Evolutionary conservation across 2,797 vertebrate species (phyloP).

Genomic region (Schizopygopsis pylzovi): DNA sequence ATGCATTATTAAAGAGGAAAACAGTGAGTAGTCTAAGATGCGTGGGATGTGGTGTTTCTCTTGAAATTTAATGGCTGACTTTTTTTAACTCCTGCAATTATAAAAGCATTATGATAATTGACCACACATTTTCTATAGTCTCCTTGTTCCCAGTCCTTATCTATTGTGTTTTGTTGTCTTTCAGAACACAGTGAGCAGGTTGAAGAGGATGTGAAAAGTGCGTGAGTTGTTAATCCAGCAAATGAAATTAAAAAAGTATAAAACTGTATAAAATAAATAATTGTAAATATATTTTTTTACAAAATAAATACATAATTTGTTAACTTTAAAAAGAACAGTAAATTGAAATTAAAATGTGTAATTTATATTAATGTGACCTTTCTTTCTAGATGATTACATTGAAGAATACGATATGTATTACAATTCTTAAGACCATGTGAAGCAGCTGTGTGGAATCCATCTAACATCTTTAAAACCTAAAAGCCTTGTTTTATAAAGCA

Average conservation of each 20-base stretch:
- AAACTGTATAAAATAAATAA: too few relatives aligned
- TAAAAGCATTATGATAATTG: neutral
- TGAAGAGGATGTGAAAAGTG: neutral
- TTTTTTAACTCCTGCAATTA: neutral
- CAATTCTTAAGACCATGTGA: neutral
- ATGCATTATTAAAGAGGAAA: neutral
- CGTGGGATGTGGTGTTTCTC: neutral
- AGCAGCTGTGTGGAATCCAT: neutral
- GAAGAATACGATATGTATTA: neutral
- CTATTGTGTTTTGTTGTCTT: neutral
- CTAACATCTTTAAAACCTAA: slow-evolving; percentile 10
- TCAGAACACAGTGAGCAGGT: neutral
- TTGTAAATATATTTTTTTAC: too few relatives aligned
- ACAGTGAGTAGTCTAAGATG: neutral
- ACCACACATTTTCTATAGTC: neutral
- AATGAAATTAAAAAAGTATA: neutral
- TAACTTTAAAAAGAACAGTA: too few relatives aligned
- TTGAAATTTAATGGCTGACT: neutral
- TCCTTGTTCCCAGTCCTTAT: neutral
- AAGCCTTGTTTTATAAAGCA: slow-evolving; percentile 20
- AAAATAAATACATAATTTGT: too few relatives aligned
- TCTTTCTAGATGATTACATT: neutral
- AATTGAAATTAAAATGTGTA: neutral
- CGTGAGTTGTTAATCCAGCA: neutral
- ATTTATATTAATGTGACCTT: slow-evolving; percentile 4